phyloP scores from a whole-genome alignment of 2,888 invertebrate species.

The Drosophila siamana region DNA sequence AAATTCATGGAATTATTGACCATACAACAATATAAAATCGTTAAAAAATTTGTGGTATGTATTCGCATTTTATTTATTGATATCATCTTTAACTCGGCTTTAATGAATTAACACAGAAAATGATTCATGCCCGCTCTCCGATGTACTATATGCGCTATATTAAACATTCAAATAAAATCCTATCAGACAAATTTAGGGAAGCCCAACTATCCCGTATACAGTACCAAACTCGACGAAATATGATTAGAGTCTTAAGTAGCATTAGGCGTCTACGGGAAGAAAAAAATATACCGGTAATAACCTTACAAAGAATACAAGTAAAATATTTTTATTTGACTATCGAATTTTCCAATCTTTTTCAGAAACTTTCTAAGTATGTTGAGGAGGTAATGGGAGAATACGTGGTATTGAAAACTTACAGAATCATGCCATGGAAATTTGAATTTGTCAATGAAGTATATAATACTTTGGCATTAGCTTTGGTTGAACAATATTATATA shows the following conservation, averaged over 20 bases:
- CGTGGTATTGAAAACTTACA: slow-evolving; percentile 78
- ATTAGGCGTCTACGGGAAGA: slow-evolving; percentile 65
- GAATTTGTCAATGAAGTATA: slow-evolving; percentile 83
- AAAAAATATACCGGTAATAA: slow-evolving; percentile 67
- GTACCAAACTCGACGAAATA: slow-evolving; percentile 81
- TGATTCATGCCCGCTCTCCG: slow-evolving; percentile 82
- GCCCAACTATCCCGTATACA: slow-evolving; percentile 76
- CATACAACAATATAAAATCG: slow-evolving; percentile 68
- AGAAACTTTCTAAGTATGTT: slow-evolving; percentile 76
- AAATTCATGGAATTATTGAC: slow-evolving; percentile 57
- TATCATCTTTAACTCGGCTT: not conserved
- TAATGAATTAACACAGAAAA: slow-evolving; percentile 70
- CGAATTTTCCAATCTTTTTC: not conserved
- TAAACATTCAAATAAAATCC: slow-evolving; percentile 67
- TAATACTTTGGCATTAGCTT: slow-evolving; percentile 78
- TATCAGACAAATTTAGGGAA: slow-evolving; percentile 64
- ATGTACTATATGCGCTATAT: slow-evolving; percentile 74
- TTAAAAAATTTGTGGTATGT: slow-evolving; percentile 70
- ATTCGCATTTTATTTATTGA: not conserved
- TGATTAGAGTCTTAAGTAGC: slow-evolving; percentile 72
- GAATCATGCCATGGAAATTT: slow-evolving; percentile 83
- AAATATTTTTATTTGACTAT: not conserved
- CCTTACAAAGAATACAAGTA: not conserved
- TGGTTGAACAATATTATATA: slow-evolving; percentile 70
- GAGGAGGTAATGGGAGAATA: slow-evolving; percentile 83